A percentile compares a stretch with the other conserved stretches of the same genome.
These are phyloP conservation scores for Bettongia penicillata DNA, from an alignment of 2,113 vertebrate genomes.

Conservation along the genomic window DNA sequence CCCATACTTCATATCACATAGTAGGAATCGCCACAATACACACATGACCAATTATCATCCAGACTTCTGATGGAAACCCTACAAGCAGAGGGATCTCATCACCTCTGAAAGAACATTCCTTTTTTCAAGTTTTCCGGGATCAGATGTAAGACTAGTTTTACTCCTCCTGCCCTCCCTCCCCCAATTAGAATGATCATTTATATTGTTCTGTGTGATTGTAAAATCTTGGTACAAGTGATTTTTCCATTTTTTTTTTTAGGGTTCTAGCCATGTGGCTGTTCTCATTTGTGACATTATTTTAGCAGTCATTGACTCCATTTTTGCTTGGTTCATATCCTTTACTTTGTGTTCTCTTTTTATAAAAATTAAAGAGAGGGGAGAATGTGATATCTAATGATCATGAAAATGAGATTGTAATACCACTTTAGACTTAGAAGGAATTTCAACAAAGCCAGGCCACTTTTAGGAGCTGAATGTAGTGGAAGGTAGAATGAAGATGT, in stretches of 20 bases:
- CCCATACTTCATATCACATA: too few species aligned
- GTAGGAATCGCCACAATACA: too few species aligned
- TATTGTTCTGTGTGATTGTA: conserved; percentile 40
- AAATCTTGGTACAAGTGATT: conserved; percentile 6
- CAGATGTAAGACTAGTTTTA: not conserved
- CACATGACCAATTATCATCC: too few species aligned
- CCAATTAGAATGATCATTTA: not conserved
- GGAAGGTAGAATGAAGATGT: conserved; percentile 16
- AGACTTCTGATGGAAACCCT: too few species aligned
- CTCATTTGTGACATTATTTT: conserved; percentile 86
- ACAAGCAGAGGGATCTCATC: too few species aligned
- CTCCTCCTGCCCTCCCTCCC: not conserved
- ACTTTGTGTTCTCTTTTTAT: conserved; percentile 44
- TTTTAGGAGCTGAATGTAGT: conserved; percentile 42
- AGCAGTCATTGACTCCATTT: conserved; percentile 88
- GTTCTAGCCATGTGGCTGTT: conserved; percentile 84
- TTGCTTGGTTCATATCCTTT: conserved; percentile 94
- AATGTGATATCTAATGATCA: not conserved
- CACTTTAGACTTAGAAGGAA: conserved; percentile 6
- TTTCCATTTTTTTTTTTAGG: conserved; percentile 78
- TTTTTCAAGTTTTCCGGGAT: not conserved
- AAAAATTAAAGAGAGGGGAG: not conserved
- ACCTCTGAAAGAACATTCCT: too few species aligned
- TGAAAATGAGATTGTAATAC: not conserved
- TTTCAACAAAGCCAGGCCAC: not conserved